phyloP scores from a whole-genome alignment of 2,888 invertebrate genomes.

The Trichogramma dendrolimi region DNA sequence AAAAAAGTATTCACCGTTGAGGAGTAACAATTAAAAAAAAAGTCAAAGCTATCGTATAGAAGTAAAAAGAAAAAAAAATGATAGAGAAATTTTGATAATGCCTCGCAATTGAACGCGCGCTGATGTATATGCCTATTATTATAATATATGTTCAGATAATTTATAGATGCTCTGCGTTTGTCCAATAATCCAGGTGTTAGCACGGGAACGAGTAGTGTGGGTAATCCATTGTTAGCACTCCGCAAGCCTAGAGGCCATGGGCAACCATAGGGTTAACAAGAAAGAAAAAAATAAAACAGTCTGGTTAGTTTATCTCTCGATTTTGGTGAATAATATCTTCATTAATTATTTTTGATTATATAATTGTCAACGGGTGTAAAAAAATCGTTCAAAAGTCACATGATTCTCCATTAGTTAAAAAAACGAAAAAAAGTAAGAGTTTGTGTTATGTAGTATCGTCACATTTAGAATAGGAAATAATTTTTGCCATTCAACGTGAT shows the following conservation, averaged over 20 bases:
- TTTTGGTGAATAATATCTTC: too few species aligned
- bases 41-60: slow-evolving; percentile 3
- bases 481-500: too few species aligned
- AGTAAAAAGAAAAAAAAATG: slow-evolving; percentile 19
- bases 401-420: too few species aligned
- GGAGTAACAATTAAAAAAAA: too few species aligned
- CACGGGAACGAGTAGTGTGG: slow-evolving; percentile 50
- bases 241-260: slow-evolving; percentile 62
- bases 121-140: neutral
- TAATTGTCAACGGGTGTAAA: too few species aligned
- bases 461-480: too few species aligned
- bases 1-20: too few species aligned
- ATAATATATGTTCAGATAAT: too few species aligned
- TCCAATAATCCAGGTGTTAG: slow-evolving; percentile 53
- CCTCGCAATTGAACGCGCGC: slow-evolving; percentile 30
- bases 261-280: slow-evolving; percentile 61
- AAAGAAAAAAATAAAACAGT: slow-evolving; percentile 66
- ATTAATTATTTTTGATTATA: slow-evolving; percentile 24
- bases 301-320: slow-evolving; percentile 57
- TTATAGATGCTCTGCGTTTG: slow-evolving; percentile 34
- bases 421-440: too few species aligned
- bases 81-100: slow-evolving; percentile 17
- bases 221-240: slow-evolving; percentile 66
- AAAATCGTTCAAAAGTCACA: too few species aligned
- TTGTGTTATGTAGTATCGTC: too few species aligned